phyloP scores from a whole-genome alignment of 2,113 vertebrate species.

The Gobius niger region DNA sequence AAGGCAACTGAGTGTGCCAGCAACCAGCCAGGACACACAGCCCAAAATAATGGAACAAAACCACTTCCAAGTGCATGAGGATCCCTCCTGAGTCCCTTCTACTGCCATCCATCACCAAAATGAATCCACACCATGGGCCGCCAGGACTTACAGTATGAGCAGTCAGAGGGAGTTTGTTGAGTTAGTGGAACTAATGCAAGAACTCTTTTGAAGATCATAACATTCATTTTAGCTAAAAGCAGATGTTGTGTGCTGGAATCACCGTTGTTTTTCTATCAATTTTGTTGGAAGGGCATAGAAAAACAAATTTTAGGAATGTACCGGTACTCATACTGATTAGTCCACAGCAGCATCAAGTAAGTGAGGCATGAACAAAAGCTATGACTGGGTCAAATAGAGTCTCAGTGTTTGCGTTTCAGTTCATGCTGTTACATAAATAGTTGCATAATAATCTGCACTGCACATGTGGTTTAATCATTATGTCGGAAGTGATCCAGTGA shows the following conservation, averaged over 20 bases:
- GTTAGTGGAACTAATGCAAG: conserved; percentile 31
- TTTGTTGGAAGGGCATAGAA: no score
- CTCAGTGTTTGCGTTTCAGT: no score
- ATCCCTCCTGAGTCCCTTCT: conserved; percentile 50
- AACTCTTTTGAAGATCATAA: not conserved
- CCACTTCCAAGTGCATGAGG: conserved; percentile 52
- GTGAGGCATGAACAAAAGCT: no score
- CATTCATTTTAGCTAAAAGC: not conserved
- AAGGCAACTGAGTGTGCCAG: conserved; percentile 69
- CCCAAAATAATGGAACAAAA: conserved; percentile 60
- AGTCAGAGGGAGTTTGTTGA: conserved; percentile 38
- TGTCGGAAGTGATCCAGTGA: no score
- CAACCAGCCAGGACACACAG: conserved; percentile 60
- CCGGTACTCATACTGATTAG: no score
- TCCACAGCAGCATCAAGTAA: no score
- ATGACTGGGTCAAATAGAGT: no score
- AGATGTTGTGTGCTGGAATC: not conserved
- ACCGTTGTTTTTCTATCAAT: not conserved
- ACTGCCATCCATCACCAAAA: conserved; percentile 66
- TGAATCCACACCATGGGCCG: conserved; percentile 53
- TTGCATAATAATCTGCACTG: no score
- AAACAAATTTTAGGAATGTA: no score
- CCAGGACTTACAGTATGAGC: conserved; percentile 42
- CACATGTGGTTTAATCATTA: no score
- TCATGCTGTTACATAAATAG: no score